phyloP scores from a whole-genome alignment of 2,113 vertebrate species.

The Trinectes maculatus region DNA sequence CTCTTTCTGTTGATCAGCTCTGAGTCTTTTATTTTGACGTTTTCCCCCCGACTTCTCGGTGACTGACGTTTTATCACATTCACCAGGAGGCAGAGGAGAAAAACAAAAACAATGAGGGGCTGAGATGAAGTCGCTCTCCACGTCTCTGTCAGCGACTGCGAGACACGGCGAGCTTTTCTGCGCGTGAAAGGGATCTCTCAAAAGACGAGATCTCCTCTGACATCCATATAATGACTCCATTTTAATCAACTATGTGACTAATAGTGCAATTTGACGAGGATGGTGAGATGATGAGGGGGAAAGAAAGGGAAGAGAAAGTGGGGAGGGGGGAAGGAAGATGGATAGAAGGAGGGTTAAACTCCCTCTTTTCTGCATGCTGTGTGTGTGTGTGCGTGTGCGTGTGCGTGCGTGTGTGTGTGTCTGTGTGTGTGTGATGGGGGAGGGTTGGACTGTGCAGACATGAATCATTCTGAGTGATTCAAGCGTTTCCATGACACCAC shows the following conservation, averaged over 20 bases:
- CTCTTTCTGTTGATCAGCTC: not conserved
- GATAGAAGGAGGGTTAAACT: conserved; percentile 89
- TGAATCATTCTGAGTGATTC: conserved; percentile 96
- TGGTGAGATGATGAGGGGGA: conserved; percentile 47
- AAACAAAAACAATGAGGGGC: conserved; percentile 5
- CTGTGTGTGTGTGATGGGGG: conserved; percentile 69
- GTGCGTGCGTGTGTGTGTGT: conserved; percentile 23
- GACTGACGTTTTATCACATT: too few relatives aligned
- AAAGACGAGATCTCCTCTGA: conserved; percentile 67
- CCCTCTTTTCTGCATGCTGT: conserved; percentile 79
- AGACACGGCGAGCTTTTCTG: conserved; percentile 36
- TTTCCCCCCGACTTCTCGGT: too few relatives aligned
- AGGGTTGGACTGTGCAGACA: conserved; percentile 88
- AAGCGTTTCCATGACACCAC: conserved; percentile 99
- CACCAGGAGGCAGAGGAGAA: not conserved
- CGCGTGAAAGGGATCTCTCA: conserved; percentile 46
- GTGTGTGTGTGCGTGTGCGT: conserved; percentile 28
- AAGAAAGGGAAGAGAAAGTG: conserved; percentile 15
- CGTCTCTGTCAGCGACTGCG: conserved; percentile 33
- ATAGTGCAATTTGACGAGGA: conserved; percentile 69
- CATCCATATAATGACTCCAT: conserved; percentile 69
- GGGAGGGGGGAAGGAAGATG: conserved; percentile 29
- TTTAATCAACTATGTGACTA: conserved; percentile 75
- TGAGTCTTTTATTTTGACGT: too few relatives aligned
- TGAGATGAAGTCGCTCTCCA: conserved; percentile 18